A percentile compares a stretch with the other conserved stretches of the same genome.
These are phyloP conservation scores for Phyllotreta striolata DNA, from an alignment of 2,888 invertebrate species.

Conservation along the genomic window DNA sequence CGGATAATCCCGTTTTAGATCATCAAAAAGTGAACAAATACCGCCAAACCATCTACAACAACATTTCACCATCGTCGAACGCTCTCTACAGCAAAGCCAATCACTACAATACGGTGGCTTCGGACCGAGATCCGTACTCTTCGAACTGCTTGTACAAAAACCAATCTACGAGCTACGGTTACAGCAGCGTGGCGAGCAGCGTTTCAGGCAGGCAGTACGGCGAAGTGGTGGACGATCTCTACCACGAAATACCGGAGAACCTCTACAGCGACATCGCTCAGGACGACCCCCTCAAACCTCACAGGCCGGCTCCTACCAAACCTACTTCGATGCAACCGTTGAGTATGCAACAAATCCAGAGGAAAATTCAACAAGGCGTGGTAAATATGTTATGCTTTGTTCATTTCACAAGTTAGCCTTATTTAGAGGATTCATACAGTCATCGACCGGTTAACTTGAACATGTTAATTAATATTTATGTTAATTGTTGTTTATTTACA, in stretches of 20 bases:
- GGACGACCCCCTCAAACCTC: constrained; percentile 55
- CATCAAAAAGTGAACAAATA: constrained; percentile 16
- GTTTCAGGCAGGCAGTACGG: constrained; percentile 38
- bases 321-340: constrained; percentile 56
- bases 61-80: constrained; percentile 21
- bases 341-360: constrained; percentile 61
- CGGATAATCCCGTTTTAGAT: constrained; percentile 10
- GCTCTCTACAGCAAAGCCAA: constrained; percentile 24
- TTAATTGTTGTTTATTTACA: constrained; percentile 42
- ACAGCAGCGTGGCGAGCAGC: constrained; percentile 42
- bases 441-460: no score
- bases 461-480: neutral
- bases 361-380: constrained; percentile 59
- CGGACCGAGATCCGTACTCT: constrained; percentile 14
- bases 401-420: neutral
- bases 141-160: constrained; percentile 15
- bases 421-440: neutral
- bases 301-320: constrained; percentile 60
- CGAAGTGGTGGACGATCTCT: constrained; percentile 50
- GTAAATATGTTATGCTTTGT: constrained; percentile 44
- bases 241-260: constrained; percentile 59
- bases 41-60: constrained; percentile 30
- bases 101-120: neutral
- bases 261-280: constrained; percentile 58
- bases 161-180: constrained; percentile 24